phyloP scores from a whole-genome alignment of 2,888 invertebrate species.

The Drosophila limbata region DNA sequence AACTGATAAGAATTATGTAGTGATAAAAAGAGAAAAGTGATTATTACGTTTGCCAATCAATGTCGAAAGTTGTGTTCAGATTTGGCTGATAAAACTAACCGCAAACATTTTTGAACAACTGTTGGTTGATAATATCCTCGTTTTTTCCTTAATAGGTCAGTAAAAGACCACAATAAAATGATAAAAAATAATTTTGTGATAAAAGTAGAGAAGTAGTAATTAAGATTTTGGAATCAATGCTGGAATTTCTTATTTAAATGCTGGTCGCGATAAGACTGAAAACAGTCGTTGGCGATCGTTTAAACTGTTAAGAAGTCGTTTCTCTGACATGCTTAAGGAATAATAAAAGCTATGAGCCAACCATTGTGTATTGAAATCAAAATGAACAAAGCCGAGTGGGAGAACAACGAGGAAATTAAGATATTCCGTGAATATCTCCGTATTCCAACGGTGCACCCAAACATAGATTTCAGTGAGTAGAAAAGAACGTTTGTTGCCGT shows the following conservation, averaged over 20 bases:
- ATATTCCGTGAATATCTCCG: constrained; percentile 93
- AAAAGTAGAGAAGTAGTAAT: constrained; percentile 33
- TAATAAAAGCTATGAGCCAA: not conserved
- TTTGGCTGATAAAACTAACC: not conserved
- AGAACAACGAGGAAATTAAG: constrained; percentile 88
- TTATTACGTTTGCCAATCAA: too few species aligned
- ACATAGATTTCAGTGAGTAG: constrained; percentile 92
- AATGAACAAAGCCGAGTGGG: constrained; percentile 76
- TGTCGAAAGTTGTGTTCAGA: not conserved
- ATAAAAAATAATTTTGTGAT: constrained; percentile 36
- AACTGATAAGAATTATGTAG: too few species aligned
- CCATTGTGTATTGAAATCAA: not conserved
- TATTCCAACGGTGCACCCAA: constrained; percentile 94
- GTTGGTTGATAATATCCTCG: not conserved
- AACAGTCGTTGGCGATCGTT: constrained; percentile 30
- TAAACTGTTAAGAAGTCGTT: constrained; percentile 19
- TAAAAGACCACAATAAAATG: constrained; percentile 19
- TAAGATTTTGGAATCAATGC: constrained; percentile 10
- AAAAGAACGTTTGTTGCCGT: not conserved
- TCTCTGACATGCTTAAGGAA: too few species aligned
- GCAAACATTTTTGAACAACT: not conserved
- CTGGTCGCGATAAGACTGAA: constrained; percentile 11
- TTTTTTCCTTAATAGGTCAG: constrained; percentile 15
- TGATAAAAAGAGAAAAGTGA: too few species aligned
- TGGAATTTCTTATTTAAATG: constrained; percentile 36